Evolutionary conservation across 2,797 vertebrate genomes (phyloP).

Genomic region (Macropus fuliginosus): DNA sequence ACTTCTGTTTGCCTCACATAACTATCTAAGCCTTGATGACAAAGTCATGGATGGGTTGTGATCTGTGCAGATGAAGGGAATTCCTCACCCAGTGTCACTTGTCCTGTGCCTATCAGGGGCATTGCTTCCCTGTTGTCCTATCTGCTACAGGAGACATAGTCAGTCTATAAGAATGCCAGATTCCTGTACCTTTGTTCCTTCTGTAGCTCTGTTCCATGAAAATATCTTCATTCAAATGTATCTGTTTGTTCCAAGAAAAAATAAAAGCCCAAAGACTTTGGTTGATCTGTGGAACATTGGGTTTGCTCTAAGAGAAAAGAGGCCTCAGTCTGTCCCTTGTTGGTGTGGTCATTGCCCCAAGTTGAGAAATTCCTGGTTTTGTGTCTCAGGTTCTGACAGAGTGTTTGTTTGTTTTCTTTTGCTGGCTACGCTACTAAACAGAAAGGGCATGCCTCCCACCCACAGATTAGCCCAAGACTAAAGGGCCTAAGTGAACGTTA

Average conservation of each 20-base stretch:
- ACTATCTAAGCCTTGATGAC: neutral
- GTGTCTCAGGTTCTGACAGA: constrained; percentile 78
- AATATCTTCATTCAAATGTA: neutral
- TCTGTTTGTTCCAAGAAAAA: constrained; percentile 29
- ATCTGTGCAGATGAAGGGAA: neutral
- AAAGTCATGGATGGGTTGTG: neutral
- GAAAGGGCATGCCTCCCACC: constrained; percentile 81
- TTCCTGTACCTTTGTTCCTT: neutral
- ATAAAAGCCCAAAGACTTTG: constrained; percentile 15
- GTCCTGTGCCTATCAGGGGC: neutral
- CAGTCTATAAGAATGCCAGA: neutral
- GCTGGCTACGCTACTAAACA: constrained; percentile 81
- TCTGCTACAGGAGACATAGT: neutral
- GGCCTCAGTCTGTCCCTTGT: constrained; percentile 43
- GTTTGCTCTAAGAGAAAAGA: constrained; percentile 52
- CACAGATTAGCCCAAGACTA: constrained; percentile 82
- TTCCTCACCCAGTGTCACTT: neutral
- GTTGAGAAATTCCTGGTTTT: constrained; percentile 68
- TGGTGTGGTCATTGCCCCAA: constrained; percentile 69
- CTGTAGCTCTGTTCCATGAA: neutral
- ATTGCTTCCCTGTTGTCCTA: neutral
- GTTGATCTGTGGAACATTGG: neutral
- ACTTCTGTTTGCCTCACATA: neutral
- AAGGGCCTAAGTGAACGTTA: constrained; percentile 82
- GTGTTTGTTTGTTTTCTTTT: constrained; percentile 80